These are phyloP conservation scores for Nezara viridula DNA, from an alignment of 2,888 invertebrate species.

Conservation along the genomic window DNA sequence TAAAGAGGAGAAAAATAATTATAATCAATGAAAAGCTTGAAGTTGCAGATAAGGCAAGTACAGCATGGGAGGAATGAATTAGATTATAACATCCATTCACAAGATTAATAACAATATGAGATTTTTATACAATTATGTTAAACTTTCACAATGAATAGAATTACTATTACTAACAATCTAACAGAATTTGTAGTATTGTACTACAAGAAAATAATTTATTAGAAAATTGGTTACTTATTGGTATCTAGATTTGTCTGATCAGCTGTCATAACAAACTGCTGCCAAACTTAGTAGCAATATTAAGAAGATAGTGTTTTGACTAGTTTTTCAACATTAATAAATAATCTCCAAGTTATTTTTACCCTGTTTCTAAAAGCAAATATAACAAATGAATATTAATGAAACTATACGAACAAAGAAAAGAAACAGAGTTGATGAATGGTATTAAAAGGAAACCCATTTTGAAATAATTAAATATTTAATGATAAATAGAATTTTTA, in stretches of 20 bases:
- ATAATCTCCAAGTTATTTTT: not conserved
- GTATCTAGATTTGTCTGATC: not conserved
- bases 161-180: not conserved
- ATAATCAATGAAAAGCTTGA: not conserved
- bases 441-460: slow-evolving; percentile 14
- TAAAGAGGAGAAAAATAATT: not conserved
- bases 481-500: not conserved
- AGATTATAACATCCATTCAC: not conserved
- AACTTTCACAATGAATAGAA: not conserved
- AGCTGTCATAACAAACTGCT: not conserved
- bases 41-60: not conserved
- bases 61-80: not conserved
- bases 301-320: not conserved
- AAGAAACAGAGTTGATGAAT: not conserved
- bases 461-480: slow-evolving; percentile 3
- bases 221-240: not conserved
- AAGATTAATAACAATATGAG: slow-evolving; percentile 6
- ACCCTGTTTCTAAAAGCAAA: not conserved
- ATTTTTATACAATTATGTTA: not conserved
- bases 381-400: not conserved
- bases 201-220: not conserved
- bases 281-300: not conserved
- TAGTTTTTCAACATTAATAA: not conserved
- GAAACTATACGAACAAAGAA: no score
- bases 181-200: not conserved